Base-by-base conservation (phyloP, 2,113 vertebrate genomes). In the Sisor rabdophorus region DNA sequence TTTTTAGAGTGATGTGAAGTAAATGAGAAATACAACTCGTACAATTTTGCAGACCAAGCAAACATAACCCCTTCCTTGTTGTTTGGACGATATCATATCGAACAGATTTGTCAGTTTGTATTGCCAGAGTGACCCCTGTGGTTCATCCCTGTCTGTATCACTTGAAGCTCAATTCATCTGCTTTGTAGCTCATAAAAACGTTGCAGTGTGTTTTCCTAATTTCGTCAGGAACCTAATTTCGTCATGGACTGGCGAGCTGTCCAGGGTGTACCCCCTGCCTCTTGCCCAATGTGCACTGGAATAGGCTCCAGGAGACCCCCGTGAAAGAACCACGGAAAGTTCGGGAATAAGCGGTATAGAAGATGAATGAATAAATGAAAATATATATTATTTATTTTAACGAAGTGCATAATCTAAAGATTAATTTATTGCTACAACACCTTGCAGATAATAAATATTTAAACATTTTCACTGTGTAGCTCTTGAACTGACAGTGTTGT, bases 71-170 rank as follows among this genome's bases (percentile, higher is more conserved):
- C 32, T 36, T n/a, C 4, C 40, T n/a, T 30, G n/a, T n/a, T 68
- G 48, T 73, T 73, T 60, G 61, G 59, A 76, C 53, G 63, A 53
- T 64, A 58, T 71, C 72, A 55, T 70, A 70, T 80, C 83, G 80
- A 86, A 81, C 64, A 52, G 30, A 70, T 77, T 80, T 82, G 65
- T 84, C 69, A 67, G 74, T 36, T 60, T 17, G 47, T 73, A 53
- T 26, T 12, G 26, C 71, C 52, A 60, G 36, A 50, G 30, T 71
- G 74, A 80, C 78, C 71, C 81, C 40, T 80, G 81, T 53, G 74
- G 74, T 64, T 77, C 76, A 32, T 63, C 72, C 44, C 59, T 76
- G 74, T 70, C 81, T 44, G 32, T 60, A 73, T 73, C 30, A 69
- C 73, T 73, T 44, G 40, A 9, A 44, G 5, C 40, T 4, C 8